Evolutionary conservation across 2,888 invertebrate genomes (phyloP).

Genomic region (Mythimna ferrago): DNA sequence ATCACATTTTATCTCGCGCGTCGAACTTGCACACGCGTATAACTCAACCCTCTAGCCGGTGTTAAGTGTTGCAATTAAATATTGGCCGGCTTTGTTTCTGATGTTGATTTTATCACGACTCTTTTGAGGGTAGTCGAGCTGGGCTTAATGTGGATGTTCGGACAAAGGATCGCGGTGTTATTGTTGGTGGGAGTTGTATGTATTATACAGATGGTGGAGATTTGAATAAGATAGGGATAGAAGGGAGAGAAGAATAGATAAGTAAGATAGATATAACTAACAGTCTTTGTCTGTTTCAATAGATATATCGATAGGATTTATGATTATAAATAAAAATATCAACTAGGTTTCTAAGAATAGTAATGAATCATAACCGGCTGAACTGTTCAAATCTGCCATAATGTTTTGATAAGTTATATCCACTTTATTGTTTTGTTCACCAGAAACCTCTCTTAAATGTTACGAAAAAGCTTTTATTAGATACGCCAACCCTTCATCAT

Average conservation of each 20-base stretch:
- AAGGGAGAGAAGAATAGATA: not conserved
- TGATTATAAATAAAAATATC: no score
- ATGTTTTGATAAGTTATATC: not conserved
- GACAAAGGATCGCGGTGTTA: conserved; percentile 42
- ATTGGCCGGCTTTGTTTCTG: conserved; percentile 63
- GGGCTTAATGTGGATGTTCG: conserved; percentile 51
- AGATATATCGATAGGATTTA: no score
- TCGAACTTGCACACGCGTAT: conserved; percentile 71
- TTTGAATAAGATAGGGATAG: conserved; percentile 7
- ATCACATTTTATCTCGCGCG: conserved; percentile 80
- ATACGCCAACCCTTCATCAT: not conserved
- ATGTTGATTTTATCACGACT: conserved; percentile 59
- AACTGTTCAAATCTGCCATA: not conserved
- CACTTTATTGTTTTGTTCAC: not conserved
- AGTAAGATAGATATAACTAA: not conserved
- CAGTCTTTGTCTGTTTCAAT: not conserved
- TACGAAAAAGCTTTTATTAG: not conserved
- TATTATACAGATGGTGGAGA: not conserved
- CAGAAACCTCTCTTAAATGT: not conserved
- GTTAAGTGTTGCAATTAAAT: conserved; percentile 69
- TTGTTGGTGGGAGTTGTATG: conserved; percentile 12
- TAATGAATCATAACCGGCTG: no score
- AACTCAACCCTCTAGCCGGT: conserved; percentile 71
- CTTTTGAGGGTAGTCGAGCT: conserved; percentile 56
- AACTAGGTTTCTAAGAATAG: no score